These are phyloP conservation scores for Garrulus glandarius DNA, from an alignment of 2,797 vertebrate genomes.

Conservation along the genomic window DNA sequence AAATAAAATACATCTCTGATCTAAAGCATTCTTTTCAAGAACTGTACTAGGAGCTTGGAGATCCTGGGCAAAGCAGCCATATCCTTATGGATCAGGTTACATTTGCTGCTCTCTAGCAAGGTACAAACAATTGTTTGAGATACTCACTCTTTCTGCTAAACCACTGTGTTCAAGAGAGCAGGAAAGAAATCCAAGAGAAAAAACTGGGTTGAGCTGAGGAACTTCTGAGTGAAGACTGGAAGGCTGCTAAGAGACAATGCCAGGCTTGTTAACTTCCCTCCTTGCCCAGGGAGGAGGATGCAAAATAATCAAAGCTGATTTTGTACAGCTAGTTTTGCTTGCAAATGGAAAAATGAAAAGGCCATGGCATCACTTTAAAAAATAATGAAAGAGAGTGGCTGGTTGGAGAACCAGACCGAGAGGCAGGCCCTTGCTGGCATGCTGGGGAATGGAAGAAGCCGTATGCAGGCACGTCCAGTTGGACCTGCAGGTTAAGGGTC, in stretches of 20 bases:
- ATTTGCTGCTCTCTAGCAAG: not conserved
- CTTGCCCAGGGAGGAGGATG: not conserved
- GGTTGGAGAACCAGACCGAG: not conserved
- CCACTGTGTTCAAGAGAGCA: not conserved
- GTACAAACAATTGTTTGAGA: not conserved
- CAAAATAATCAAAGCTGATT: conserved; percentile 25
- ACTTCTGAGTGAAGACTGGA: not conserved
- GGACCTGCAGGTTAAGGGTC: not conserved
- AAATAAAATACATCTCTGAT: not conserved
- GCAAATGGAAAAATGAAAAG: conserved; percentile 20
- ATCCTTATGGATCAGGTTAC: not conserved
- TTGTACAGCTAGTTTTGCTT: conserved; percentile 5
- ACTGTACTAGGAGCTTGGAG: not conserved
- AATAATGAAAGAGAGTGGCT: not conserved
- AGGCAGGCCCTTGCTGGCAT: not conserved
- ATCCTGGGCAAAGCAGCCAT: not conserved
- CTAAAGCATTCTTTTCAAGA: not conserved
- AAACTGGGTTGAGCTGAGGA: not conserved
- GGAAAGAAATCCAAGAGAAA: not conserved
- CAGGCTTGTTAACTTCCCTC: not conserved
- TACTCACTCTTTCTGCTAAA: not conserved
- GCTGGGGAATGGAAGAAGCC: not conserved
- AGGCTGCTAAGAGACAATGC: not conserved
- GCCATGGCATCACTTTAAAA: not conserved
- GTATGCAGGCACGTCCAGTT: not conserved